Conservation (phyloP, 2,888 invertebrate genomes). For the Trichogramma evanescens region DNA sequence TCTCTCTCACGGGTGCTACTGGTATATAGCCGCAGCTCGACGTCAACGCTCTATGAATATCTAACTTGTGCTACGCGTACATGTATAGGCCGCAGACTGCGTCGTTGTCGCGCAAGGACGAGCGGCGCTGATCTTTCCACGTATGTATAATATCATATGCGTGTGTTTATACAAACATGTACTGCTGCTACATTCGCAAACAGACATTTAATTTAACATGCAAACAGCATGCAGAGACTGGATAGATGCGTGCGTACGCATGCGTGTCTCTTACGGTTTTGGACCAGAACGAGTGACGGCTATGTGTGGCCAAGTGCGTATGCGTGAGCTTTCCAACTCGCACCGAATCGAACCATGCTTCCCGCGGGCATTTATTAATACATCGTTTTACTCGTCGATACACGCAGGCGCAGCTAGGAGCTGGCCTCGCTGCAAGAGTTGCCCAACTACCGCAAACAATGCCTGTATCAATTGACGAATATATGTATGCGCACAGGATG, state of each 20-base stretch:
- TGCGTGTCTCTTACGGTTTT: not conserved
- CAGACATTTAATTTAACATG: conserved; percentile 46
- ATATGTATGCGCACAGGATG: conserved; percentile 1
- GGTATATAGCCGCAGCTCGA: not conserved
- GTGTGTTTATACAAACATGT: too few species aligned
- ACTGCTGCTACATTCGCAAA: conserved; percentile 34
- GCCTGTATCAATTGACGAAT: conserved; percentile 7
- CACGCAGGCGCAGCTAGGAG: not conserved
- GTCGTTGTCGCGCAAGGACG: not conserved
- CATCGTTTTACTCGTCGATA: conserved; percentile 12
- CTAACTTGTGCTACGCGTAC: conserved; percentile 23
- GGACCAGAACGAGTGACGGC: conserved; percentile 16
- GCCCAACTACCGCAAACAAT: conserved; percentile 20
- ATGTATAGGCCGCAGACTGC: not conserved
- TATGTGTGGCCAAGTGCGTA: conserved; percentile 4
- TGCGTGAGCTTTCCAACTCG: conserved; percentile 10
- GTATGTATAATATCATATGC: too few species aligned
- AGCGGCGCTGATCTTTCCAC: conserved; percentile 38
- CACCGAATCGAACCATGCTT: not conserved
- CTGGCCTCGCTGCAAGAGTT: not conserved
- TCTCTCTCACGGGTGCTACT: conserved; percentile 29
- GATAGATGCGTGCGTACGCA: not conserved
- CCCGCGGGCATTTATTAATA: conserved; percentile 19
- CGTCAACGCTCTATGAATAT: conserved; percentile 40
- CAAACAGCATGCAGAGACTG: conserved; percentile 37